A percentile compares a stretch with the other conserved stretches of the same genome.
phyloP scores from a whole-genome alignment of 2,888 invertebrate species.

The Monopis laevigella region DNA sequence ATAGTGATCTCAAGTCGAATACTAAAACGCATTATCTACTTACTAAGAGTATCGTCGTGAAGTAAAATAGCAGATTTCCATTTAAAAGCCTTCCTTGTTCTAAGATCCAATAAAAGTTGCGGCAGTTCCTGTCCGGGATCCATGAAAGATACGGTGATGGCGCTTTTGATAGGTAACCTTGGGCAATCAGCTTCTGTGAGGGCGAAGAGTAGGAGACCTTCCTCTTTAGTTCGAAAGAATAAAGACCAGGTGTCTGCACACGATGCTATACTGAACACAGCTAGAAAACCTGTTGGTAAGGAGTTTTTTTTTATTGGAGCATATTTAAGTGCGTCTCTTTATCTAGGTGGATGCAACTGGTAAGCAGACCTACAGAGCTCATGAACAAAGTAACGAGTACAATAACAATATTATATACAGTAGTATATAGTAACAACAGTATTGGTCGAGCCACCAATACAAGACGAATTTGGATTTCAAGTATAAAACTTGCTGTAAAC shows the following conservation, averaged over 20 bases:
- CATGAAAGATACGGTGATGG: conserved; percentile 77
- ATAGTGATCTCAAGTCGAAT: too few relatives aligned
- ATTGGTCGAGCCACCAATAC: too few relatives aligned
- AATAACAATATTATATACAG: too few relatives aligned
- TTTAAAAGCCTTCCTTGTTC: conserved; percentile 69
- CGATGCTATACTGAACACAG: conserved; percentile 77
- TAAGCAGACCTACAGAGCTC: too few relatives aligned
- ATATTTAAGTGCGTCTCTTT: too few relatives aligned
- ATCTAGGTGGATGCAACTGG: too few relatives aligned
- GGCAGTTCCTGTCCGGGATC: conserved; percentile 77
- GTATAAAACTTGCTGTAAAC: too few relatives aligned
- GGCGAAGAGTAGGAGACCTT: conserved; percentile 75
- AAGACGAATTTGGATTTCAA: too few relatives aligned
- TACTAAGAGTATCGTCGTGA: conserved; percentile 79
- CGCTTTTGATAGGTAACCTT: conserved; percentile 72
- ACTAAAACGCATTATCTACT: conserved; percentile 24
- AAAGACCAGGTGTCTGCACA: conserved; percentile 80
- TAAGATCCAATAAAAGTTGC: conserved; percentile 79
- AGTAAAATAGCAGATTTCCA: conserved; percentile 80
- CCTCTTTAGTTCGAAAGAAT: conserved; percentile 69
- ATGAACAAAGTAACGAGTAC: too few relatives aligned
- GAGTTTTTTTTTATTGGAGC: too few relatives aligned
- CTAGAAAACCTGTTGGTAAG: conserved; percentile 70
- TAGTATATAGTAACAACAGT: too few relatives aligned
- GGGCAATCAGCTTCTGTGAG: conserved; percentile 84